These are phyloP conservation scores for Procambarus virginalis DNA, from an alignment of 1,140 invertebrate species.

Conservation along the genomic window DNA sequence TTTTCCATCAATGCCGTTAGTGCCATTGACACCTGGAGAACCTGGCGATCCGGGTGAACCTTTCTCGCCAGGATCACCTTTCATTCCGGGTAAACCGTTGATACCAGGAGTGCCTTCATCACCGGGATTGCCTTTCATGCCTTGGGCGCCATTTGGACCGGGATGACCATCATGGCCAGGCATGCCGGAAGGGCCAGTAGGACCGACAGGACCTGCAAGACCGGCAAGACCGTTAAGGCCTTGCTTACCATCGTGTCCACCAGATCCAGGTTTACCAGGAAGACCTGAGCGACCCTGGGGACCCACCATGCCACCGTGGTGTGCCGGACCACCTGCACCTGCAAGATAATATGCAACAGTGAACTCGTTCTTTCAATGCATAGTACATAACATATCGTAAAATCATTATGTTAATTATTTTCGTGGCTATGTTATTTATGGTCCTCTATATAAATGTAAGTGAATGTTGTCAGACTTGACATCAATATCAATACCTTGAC, in stretches of 20 bases:
- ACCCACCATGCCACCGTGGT: conserved; percentile 76
- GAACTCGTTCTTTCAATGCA: too few relatives aligned
- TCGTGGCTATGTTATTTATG: too few relatives aligned
- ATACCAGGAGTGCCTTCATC: background rate
- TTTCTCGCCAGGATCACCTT: background rate
- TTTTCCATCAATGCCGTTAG: background rate
- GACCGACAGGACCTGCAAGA: conserved; percentile 23
- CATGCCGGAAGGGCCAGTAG: background rate
- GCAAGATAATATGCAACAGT: too few relatives aligned
- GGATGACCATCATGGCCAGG: too few relatives aligned
- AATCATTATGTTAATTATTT: too few relatives aligned
- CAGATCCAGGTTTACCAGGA: conserved; percentile 71
- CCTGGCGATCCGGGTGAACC: background rate
- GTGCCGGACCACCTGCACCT: conserved; percentile 79
- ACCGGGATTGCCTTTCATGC: background rate
- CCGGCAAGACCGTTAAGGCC: conserved; percentile 74
- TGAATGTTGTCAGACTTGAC: too few relatives aligned
- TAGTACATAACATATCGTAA: too few relatives aligned
- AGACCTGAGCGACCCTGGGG: conserved; percentile 71
- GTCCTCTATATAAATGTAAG: too few relatives aligned
- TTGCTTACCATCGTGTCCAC: conserved; percentile 73
- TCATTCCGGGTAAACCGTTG: background rate
- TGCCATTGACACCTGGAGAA: background rate
- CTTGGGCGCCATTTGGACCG: background rate
- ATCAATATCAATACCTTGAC: too few relatives aligned